Evolutionary conservation across 2,888 invertebrate species (phyloP).

Genomic region (Hoplodrina ambigua): DNA sequence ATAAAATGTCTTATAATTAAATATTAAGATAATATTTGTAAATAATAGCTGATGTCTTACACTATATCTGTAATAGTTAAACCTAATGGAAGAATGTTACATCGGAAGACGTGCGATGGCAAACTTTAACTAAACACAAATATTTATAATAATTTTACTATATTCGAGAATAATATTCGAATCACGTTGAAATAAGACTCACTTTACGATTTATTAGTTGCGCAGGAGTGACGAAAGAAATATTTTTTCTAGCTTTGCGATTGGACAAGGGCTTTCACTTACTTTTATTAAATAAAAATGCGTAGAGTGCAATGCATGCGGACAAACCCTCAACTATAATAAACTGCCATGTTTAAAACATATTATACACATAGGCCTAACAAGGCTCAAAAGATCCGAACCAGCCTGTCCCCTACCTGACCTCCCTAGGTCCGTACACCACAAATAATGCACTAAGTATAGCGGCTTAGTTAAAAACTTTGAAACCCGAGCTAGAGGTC

Average conservation of each 20-base stretch:
- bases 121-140: conserved; percentile 14
- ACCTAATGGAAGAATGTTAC: conserved; percentile 59
- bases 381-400: too few relatives aligned
- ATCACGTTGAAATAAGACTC: conserved; percentile 23
- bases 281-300: too few relatives aligned
- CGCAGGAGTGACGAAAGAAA: not conserved
- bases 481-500: too few relatives aligned
- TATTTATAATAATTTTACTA: conserved; percentile 13
- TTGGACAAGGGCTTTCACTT: not conserved
- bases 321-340: not conserved
- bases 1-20: conserved; percentile 18
- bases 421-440: too few relatives aligned
- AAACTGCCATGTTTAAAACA: not conserved
- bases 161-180: conserved; percentile 31
- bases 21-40: conserved; percentile 25
- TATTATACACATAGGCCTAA: too few relatives aligned
- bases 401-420: too few relatives aligned
- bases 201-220: not conserved
- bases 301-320: too few relatives aligned
- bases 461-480: too few relatives aligned
- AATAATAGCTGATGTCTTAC: conserved; percentile 42
- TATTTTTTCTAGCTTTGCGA: not conserved
- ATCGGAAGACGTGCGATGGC: conserved; percentile 56
- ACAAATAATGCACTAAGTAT: too few relatives aligned
- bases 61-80: conserved; percentile 27